Base-by-base conservation (phyloP, 2,113 vertebrate genomes). In the Chamaetylas fuelleborni region DNA sequence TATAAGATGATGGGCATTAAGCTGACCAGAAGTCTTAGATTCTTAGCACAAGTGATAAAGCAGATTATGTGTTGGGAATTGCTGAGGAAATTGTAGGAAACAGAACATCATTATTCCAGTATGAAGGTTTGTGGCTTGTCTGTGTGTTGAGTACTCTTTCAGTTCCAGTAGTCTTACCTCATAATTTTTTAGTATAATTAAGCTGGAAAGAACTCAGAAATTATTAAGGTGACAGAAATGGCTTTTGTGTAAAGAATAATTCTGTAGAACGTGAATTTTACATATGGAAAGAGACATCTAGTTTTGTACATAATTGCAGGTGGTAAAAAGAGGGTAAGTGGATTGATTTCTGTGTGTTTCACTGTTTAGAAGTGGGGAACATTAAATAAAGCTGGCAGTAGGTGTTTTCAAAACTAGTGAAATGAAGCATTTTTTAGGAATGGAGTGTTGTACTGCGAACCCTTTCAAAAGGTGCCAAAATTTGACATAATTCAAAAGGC, bases 361-460 rank as follows among this genome's bases (percentile, higher is more conserved):
- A n/a, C 6, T 69, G 3, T 54, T 60, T 56, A 38, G 67, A 62
- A 71, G 17, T 12, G 33, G 19, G 43, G 29, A 87, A 16, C 26
- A 56, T 71, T 69, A 47, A 56, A 67, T 81, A n/a, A 56, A 92
- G 16, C 28, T 69, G 43, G 5, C 25, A 71, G 48, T 43, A 81
- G 26, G n/a, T 34, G 23, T 54, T 51, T n/a, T 79, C 48, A 82
- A 5, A 84, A 43, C 0, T 0, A 50, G 14, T 26, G 23, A 62
- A 47, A 48, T 51, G 19, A 71, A 26, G 13, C 0, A 2, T 48
- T 83, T n/a, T 62, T 84, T 66, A 60, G 33, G 24, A 47, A 51
- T 2, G 2, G 25, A 51, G 20, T 2, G 4, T 40, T 76, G 40
- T 72, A 28, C 40, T 61, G 25, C 0, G 0, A 45, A 72, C 17